Evolutionary conservation across 2,888 invertebrate genomes (phyloP).

Genomic region (Melieria picta): DNA sequence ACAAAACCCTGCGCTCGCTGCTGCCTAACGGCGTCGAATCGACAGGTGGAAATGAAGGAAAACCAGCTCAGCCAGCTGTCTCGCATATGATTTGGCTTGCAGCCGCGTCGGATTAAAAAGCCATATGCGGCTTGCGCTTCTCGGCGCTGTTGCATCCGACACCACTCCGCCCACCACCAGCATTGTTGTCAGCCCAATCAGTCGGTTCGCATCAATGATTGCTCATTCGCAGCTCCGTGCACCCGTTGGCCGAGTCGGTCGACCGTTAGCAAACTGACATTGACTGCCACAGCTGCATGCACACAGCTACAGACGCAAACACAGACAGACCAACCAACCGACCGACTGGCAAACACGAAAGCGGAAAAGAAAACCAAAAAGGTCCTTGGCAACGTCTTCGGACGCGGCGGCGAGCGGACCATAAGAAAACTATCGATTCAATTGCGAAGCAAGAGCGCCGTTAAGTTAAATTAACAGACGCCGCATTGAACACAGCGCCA

Average conservation of each 20-base stretch:
- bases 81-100: no score
- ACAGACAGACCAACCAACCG: not conserved
- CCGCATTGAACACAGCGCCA: not conserved
- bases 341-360: slow-evolving; percentile 5
- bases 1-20: no score
- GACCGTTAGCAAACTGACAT: slow-evolving; percentile 29
- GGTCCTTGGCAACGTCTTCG: slow-evolving; percentile 4
- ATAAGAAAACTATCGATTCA: slow-evolving; percentile 17
- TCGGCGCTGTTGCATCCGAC: no score
- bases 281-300: slow-evolving; percentile 23
- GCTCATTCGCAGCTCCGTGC: slow-evolving; percentile 33
- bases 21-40: no score
- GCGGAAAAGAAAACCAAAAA: slow-evolving; percentile 2
- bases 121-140: no score
- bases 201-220: slow-evolving; percentile 40
- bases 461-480: slow-evolving; percentile 8
- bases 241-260: not conserved
- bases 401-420: not conserved
- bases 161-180: not conserved
- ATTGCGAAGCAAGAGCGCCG: slow-evolving; percentile 5
- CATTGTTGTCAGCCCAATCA: slow-evolving; percentile 37
- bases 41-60: no score
- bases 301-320: not conserved
- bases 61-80: no score
- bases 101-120: no score